phyloP scores from a whole-genome alignment of 2,797 vertebrate genomes.

The Aplochiton taeniatus region DNA sequence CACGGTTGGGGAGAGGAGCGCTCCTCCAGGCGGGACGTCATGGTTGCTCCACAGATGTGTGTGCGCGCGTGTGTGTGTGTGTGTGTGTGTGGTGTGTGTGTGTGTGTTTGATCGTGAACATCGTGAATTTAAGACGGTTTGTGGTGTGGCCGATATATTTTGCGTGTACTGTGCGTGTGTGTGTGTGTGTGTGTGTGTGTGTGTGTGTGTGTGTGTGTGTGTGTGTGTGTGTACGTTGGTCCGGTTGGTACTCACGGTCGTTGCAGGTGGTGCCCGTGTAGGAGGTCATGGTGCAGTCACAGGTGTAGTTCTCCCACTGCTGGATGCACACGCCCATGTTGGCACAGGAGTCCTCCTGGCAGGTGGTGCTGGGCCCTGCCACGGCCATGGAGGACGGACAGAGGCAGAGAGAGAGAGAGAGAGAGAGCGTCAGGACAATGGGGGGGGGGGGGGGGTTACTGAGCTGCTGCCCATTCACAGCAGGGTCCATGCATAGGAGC shows the following conservation, averaged over 20 bases:
- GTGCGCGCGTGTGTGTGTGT: too few species aligned
- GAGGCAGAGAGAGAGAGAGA: neutral
- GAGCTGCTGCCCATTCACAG: conserved; percentile 33
- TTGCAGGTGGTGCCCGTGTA: conserved; percentile 3
- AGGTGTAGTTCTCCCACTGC: conserved; percentile 91
- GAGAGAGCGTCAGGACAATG: neutral
- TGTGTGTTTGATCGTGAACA: too few species aligned
- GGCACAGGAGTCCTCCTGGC: conserved; percentile 94
- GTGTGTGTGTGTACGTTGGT: neutral
- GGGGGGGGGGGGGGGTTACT: conserved; percentile 12
- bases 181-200: neutral
- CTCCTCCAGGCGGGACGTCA: too few species aligned
- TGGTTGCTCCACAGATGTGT: too few species aligned
- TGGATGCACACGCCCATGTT: conserved; percentile 97
- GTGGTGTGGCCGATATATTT: too few species aligned
- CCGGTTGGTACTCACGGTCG: neutral
- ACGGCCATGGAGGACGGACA: neutral
- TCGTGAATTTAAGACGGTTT: too few species aligned
- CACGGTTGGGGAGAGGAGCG: too few species aligned
- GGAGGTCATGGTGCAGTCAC: neutral
- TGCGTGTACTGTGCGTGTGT: conserved; percentile 12
- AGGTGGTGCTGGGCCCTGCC: conserved; percentile 92
- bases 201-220: neutral
- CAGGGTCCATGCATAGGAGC: conserved; percentile 65
- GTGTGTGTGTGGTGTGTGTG: too few species aligned